Evolutionary conservation across 2,797 vertebrate genomes (phyloP), one percentile per base, ranked within the genome.

Genomic region (Dipus sagitta): DNA sequence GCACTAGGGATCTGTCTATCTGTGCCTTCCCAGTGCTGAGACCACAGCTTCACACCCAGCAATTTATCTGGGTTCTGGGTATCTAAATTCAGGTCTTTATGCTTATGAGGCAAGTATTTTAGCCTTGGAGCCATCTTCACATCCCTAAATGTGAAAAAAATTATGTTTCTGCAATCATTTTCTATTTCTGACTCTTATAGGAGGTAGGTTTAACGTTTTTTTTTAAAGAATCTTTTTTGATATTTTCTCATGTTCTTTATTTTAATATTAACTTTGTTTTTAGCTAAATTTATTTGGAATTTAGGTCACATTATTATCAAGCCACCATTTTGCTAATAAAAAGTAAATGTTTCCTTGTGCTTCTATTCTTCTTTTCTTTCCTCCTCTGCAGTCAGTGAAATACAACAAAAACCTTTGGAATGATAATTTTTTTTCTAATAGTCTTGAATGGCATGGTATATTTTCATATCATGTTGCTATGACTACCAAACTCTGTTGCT

Each of bases 391-490:
- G 47, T 84, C 26, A 84, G 54, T 94, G 95, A 96, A 92, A 72
- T 54, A 96, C 67, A 96, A 93, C 62, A 85, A 83, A 95, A 96
- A 58, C 67, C 94, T 92, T 71, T 82, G 92, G 87, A 90, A 95
- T 93, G 75, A 88, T 96, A 95, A 91, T 85, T 75, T 77, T 95
- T 92, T 94, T 96, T 72, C 92, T 96, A 95, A 95, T 95, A 93
- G 92, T 85, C 74, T 96, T 92, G 92, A 96, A 96, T 93, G 94
- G 91, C 92, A 95, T 70, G 72, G 72, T 90, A 91, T 96, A 95
- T 97, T 97, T 96, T 97, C 85, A 93, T 75, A 96, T 91, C 70
- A 78, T 54, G 96, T 97, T 97, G 89, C 94, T 91, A 97, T 97
- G 91, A 90, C 92, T 96, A 97, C 96, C 71, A 97, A 95, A 89